Percentiles rank a stretch among this genome's conserved stretches.
Conservation (phyloP, 2,888 invertebrate genomes). For the Holacanthella duospinosa region DNA sequence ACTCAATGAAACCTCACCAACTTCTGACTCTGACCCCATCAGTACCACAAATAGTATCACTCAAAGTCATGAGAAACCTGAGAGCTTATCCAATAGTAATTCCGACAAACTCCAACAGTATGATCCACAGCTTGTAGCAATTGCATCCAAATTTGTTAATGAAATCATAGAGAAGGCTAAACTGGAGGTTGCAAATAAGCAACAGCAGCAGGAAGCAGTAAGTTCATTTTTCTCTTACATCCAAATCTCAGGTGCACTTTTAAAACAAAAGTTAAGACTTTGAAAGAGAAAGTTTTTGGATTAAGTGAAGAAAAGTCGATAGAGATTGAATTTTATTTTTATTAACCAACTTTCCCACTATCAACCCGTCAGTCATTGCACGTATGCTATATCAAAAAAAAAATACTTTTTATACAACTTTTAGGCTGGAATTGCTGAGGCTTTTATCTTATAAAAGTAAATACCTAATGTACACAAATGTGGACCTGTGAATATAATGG, state of each 20-base stretch:
- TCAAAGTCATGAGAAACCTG: neutral
- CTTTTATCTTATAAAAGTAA: no score
- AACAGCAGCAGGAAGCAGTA: constrained; percentile 40
- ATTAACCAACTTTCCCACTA: no score
- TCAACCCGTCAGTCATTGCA: no score
- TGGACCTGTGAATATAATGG: no score
- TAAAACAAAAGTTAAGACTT: neutral
- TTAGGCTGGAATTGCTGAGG: no score
- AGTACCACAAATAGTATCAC: constrained; percentile 33
- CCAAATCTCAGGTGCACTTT: neutral
- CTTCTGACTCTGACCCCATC: constrained; percentile 5
- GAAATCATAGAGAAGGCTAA: constrained; percentile 46
- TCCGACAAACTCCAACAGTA: neutral
- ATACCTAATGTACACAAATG: no score
- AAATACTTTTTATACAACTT: no score
- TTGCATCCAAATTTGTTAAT: constrained; percentile 45
- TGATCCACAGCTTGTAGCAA: constrained; percentile 45
- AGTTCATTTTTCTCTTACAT: neutral
- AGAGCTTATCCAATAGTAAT: neutral
- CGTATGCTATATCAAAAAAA: no score
- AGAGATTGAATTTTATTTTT: no score
- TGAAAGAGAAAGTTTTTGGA: neutral
- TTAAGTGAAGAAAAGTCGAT: no score
- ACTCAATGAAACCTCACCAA: neutral
- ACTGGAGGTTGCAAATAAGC: constrained; percentile 42